Evolutionary conservation across 2,888 invertebrate genomes (phyloP), one percentile per base, ranked within the genome.

Genomic region (Endomychus coccineus): DNA sequence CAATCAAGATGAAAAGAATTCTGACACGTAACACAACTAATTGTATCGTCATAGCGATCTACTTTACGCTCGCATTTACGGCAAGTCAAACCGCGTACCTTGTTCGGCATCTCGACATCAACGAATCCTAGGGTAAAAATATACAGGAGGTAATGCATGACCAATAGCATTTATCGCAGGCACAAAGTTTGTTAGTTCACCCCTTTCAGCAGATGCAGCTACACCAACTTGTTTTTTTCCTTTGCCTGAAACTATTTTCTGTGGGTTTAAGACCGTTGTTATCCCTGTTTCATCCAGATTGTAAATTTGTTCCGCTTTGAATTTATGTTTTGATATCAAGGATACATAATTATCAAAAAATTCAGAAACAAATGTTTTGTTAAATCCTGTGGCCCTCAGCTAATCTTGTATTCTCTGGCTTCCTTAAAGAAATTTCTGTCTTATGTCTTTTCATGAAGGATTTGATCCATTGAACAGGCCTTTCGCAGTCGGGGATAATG

Each of bases 341-440:
- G 2, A 3, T 4, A 16, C 28, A 22, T 40, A 36, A 24, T 42
- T 42, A 16, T 32, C 22, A 36, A 42, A 40, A 40, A 42, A 42
- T 16, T 25, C 31, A 15, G 17, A n/a, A 21, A 43, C 37, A 2
- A 19, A 29, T 30, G 31, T 19, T 41, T 43, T 40, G 14, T 34
- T 38, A 16, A 39, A 41, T 2, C 16, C 41, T 11, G 45, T 42
- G 6, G 42, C 36, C 9, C 49, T 17, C n/a, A n/a, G 39, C 36
- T 12, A 49, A 21, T 16, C 43, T 47, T 10, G 42, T 44, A 17
- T 39, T 44, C 39, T 49, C 47, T n/a, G n/a, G n/a, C n/a, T n/a
- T n/a, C n/a, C n/a, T n/a, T n/a, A n/a, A n/a, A n/a, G n/a, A n/a
- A n/a, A n/a, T n/a, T n/a, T n/a, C n/a, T n/a, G n/a, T 10, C 13